Evolutionary conservation across 2,888 invertebrate species (phyloP).

Genomic region (Cepaea hortensis): DNA sequence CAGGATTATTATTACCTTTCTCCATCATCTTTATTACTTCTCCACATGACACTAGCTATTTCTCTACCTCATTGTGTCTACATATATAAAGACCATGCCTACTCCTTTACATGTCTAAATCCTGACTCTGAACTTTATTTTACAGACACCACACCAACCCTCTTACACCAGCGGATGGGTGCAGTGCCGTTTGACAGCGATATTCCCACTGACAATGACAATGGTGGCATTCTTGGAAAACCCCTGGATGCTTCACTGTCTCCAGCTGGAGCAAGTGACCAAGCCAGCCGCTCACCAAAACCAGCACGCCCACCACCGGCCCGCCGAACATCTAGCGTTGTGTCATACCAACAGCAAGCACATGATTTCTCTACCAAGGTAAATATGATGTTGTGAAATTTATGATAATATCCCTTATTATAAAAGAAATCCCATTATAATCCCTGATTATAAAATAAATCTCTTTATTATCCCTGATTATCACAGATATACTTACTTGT

Average conservation of each 20-base stretch:
- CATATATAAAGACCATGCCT: neutral
- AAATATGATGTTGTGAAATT: neutral
- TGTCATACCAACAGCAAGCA: slow-evolving; percentile 40
- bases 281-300: slow-evolving; percentile 19
- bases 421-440: neutral
- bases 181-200: slow-evolving; percentile 50
- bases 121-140: neutral
- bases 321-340: slow-evolving; percentile 1
- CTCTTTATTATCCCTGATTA: neutral
- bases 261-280: neutral
- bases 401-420: neutral
- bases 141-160: slow-evolving; percentile 45
- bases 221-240: neutral
- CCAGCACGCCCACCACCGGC: slow-evolving; percentile 24
- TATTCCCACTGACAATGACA: slow-evolving; percentile 36
- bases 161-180: slow-evolving; percentile 51
- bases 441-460: neutral
- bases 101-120: neutral
- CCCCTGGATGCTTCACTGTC: neutral
- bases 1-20: too few species aligned
- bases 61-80: neutral
- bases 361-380: slow-evolving; percentile 49
- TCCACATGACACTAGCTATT: too few species aligned
- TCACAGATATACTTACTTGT: too few species aligned
- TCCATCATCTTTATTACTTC: too few species aligned